phyloP scores from a whole-genome alignment of 2,888 invertebrate genomes.

The Sclerodermus sp. region DNA sequence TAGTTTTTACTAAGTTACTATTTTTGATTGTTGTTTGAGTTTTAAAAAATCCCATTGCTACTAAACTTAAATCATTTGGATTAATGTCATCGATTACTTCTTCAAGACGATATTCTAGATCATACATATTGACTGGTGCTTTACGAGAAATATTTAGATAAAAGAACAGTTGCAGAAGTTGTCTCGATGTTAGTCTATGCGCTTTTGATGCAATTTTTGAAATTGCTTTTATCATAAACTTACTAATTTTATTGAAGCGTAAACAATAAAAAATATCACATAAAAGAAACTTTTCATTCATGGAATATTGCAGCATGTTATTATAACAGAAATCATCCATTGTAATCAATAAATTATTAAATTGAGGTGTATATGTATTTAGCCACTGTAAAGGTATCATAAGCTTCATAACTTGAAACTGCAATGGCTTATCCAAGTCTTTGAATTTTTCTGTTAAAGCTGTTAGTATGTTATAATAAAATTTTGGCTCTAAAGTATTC shows the following conservation, averaged over 20 bases:
- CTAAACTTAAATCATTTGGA: slow-evolving; percentile 70
- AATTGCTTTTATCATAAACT: slow-evolving; percentile 7
- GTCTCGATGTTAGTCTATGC: slow-evolving; percentile 63
- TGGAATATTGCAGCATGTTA: slow-evolving; percentile 60
- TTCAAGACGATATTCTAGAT: slow-evolving; percentile 65
- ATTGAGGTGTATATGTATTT: slow-evolving; percentile 62
- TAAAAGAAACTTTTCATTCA: slow-evolving; percentile 62
- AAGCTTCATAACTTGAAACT: slow-evolving; percentile 61
- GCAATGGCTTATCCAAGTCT: slow-evolving; percentile 62
- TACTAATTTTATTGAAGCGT: slow-evolving; percentile 44
- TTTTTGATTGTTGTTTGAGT: slow-evolving; percentile 67
- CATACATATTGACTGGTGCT: slow-evolving; percentile 65
- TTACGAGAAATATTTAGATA: slow-evolving; percentile 66
- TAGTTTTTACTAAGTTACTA: slow-evolving; percentile 57
- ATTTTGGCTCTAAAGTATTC: slow-evolving; percentile 53
- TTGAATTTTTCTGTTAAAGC: slow-evolving; percentile 52
- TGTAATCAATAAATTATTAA: slow-evolving; percentile 67
- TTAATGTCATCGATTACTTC: slow-evolving; percentile 62
- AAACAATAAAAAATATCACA: slow-evolving; percentile 69
- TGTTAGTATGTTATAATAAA: slow-evolving; percentile 58
- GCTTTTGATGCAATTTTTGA: slow-evolving; percentile 64
- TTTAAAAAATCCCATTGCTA: slow-evolving; percentile 79
- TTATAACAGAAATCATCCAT: slow-evolving; percentile 68
- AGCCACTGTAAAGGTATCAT: slow-evolving; percentile 62
- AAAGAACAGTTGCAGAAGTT: slow-evolving; percentile 71